Conservation (phyloP, 2,113 vertebrate genomes). For the Perognathus longimembris region DNA sequence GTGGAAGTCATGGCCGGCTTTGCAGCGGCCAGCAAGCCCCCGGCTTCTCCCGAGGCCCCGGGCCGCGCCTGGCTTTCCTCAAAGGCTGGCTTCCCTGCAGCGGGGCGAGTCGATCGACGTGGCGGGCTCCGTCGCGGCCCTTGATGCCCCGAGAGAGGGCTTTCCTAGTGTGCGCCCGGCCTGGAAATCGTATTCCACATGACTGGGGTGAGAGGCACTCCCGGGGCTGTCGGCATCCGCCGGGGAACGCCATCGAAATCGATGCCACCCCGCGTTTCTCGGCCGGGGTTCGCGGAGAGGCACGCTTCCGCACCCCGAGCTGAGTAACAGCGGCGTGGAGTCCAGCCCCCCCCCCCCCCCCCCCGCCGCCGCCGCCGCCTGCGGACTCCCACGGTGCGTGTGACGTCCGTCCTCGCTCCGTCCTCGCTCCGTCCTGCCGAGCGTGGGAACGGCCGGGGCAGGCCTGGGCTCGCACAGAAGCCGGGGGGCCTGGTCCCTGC, state of each 20-base stretch:
- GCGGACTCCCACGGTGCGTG: accelerated
- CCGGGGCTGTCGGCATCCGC: not conserved
- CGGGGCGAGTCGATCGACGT: not conserved
- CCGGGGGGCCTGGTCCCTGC: accelerated
- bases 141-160: not conserved
- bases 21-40: accelerated
- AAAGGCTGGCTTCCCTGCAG: not conserved
- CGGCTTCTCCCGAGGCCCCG: not conserved
- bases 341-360: too few species aligned
- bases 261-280: not conserved
- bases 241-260: not conserved
- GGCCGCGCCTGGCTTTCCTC: not conserved
- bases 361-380: too few species aligned
- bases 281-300: not conserved
- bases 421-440: too few species aligned
- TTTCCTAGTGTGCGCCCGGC: not conserved
- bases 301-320: not conserved
- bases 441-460: accelerated
- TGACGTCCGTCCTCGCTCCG: accelerated
- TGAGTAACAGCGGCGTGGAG: too few species aligned
- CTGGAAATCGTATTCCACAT: not conserved
- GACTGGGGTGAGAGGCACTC: not conserved
- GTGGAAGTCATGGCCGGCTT: not conserved
- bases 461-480: not conserved
- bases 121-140: too few species aligned